Base-by-base conservation (phyloP, 2,888 invertebrate genomes). In the Rhabditoides inermis region DNA sequence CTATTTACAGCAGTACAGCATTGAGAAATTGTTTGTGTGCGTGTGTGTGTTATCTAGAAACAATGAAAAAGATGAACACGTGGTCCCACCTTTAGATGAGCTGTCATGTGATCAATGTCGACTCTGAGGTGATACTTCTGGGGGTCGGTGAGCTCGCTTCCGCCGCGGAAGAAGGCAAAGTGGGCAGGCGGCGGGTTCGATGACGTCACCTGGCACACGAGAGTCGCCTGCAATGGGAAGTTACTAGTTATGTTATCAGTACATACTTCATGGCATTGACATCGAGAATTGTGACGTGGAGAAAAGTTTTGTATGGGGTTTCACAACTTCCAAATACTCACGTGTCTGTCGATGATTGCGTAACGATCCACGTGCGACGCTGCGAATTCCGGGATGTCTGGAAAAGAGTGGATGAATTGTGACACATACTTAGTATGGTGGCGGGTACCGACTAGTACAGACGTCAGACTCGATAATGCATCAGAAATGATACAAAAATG, bases 201-300 rank as follows among this genome's bases (percentile, higher is more conserved):
- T 6, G 51, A 49, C n/a, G 63, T 63, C n/a, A 70, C 66, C 42
- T 69, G 67, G 58, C 71, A 71, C 25, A 58, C 53, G 12, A 71
- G 51, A 6, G 44, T 51, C 10, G 65, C 61, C 55, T 61, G 45
- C 28, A 49, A 26, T 4, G 7, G n/a, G 0, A 6, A n/a, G 5
- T 20, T 40, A 40, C 15, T 23, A 10, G 7, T 36, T n/a, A n/a
- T n/a, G n/a, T n/a, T n/a, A n/a, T n/a, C n/a, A n/a, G n/a, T n/a
- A n/a, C n/a, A n/a, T n/a, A n/a, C n/a, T n/a, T n/a, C n/a, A n/a
- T n/a, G n/a, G n/a, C n/a, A n/a, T n/a, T n/a, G n/a, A n/a, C n/a
- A n/a, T n/a, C n/a, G n/a, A n/a, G n/a, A n/a, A n/a, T n/a, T n/a
- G n/a, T n/a, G n/a, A n/a, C n/a, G n/a, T n/a, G n/a, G n/a, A n/a